Percentiles rank a stretch among this genome's conserved stretches.
Evolutionary conservation across 2,113 vertebrate genomes (phyloP).

Genomic region (Carlito syrichta): DNA sequence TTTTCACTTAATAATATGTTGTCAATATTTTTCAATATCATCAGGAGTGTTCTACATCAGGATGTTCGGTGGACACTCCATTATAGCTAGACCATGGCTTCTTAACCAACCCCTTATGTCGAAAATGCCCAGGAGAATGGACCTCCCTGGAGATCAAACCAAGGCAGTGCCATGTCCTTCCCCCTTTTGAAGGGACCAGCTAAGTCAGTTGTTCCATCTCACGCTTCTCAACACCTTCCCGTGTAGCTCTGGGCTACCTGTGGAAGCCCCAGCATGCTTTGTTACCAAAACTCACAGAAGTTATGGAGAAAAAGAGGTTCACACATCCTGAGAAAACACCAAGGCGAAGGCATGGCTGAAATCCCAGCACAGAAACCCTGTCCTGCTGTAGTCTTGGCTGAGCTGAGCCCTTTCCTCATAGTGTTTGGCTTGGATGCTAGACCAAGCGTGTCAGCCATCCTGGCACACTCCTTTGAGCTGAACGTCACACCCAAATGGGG

Average conservation of each 20-base stretch:
- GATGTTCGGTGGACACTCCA: background rate
- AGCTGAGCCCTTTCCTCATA: background rate
- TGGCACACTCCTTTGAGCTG: background rate
- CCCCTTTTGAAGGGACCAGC: background rate
- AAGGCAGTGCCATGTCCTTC: background rate
- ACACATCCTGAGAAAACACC: background rate
- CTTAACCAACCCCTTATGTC: background rate
- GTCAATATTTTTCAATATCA: background rate
- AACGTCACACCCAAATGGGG: conserved; percentile 33
- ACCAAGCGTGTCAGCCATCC: conserved; percentile 43
- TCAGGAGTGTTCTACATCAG: background rate
- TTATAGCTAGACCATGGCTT: background rate
- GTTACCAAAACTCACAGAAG: background rate
- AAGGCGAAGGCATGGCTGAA: background rate
- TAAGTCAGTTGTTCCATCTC: background rate
- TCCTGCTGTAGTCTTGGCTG: background rate
- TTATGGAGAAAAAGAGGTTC: conserved; percentile 22
- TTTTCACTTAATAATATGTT: background rate
- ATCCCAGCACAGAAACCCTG: background rate
- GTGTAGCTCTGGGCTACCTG: background rate
- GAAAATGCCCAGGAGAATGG: background rate
- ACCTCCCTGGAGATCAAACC: background rate
- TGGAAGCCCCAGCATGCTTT: background rate
- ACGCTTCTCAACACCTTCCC: background rate
- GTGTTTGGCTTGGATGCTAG: conserved; percentile 50